A percentile compares a stretch with the other conserved stretches of the same genome.
Conservation (phyloP, 2,888 invertebrate species). For the Geophilus truncorum region DNA sequence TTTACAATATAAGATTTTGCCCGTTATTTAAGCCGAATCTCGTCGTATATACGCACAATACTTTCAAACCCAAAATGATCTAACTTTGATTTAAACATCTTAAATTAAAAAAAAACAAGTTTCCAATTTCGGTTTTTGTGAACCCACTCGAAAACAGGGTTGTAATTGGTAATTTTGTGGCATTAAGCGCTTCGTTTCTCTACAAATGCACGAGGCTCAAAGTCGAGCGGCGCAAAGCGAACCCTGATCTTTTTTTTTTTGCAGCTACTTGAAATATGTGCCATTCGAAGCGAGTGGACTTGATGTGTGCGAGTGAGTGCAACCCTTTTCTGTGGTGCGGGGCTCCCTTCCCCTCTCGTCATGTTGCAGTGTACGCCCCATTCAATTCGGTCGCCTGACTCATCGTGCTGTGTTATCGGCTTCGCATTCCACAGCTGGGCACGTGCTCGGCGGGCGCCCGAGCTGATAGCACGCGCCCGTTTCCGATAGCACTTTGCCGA, state of each 20-base stretch:
- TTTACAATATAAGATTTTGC: too few relatives aligned
- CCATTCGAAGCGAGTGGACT: not conserved
- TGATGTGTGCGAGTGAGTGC: not conserved
- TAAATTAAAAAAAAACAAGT: too few relatives aligned
- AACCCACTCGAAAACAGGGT: too few relatives aligned
- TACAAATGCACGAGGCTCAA: too few relatives aligned
- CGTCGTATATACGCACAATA: too few relatives aligned
- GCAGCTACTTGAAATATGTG: not conserved
- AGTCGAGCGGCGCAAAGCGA: too few relatives aligned
- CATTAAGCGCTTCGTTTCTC: too few relatives aligned
- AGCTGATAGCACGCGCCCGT: not conserved
- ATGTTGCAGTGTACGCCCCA: conserved; percentile 11
- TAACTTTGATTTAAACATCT: too few relatives aligned
- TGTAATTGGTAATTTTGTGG: too few relatives aligned
- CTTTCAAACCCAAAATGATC: too few relatives aligned
- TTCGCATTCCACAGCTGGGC: conserved; percentile 32
- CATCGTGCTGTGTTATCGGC: conserved; percentile 31
- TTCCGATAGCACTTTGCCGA: not conserved
- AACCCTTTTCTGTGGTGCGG: conserved; percentile 10
- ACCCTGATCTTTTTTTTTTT: not conserved
- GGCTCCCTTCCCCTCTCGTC: not conserved
- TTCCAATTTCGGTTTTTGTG: too few relatives aligned
- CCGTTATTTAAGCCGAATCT: too few relatives aligned
- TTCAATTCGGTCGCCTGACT: conserved; percentile 31
- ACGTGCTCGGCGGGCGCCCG: conserved; percentile 6